Evolutionary conservation across 2,888 invertebrate species (phyloP).

Genomic region (Rhagium mordax): DNA sequence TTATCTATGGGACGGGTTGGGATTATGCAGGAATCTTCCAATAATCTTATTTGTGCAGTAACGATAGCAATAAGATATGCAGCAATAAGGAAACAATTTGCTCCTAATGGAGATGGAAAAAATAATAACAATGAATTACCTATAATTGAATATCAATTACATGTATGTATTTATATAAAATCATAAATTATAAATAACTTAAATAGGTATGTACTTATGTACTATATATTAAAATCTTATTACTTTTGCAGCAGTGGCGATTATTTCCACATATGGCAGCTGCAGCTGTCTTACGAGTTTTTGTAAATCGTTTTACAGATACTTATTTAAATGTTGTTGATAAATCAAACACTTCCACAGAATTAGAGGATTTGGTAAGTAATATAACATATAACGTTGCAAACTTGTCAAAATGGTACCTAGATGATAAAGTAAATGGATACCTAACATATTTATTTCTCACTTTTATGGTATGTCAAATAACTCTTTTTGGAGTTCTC

Average conservation of each 20-base stretch:
- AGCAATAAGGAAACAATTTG: conserved; percentile 85
- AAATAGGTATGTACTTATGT: too few relatives aligned
- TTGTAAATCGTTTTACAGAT: conserved; percentile 77
- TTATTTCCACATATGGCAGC: conserved; percentile 84
- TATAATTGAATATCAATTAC: conserved; percentile 87
- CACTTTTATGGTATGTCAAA: too few relatives aligned
- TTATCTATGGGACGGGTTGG: conserved; percentile 88
- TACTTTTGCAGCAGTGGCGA: conserved; percentile 82
- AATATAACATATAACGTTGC: too few relatives aligned
- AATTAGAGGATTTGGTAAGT: conserved; percentile 64
- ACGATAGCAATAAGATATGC: conserved; percentile 87
- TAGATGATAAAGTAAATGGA: too few relatives aligned
- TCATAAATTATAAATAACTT: too few relatives aligned
- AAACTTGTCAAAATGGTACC: too few relatives aligned
- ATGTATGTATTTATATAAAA: conserved; percentile 73
- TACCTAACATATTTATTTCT: too few relatives aligned
- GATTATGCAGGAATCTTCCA: conserved; percentile 78
- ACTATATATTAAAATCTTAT: neutral
- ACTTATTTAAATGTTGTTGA: conserved; percentile 80
- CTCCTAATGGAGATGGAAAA: conserved; percentile 67
- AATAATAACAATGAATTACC: conserved; percentile 75
- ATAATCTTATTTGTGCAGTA: conserved; percentile 81
- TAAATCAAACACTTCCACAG: conserved; percentile 73
- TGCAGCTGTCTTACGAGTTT: conserved; percentile 78
- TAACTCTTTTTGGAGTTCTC: too few relatives aligned